Conservation (phyloP, 1,140 invertebrate species). For the Brachionus calyciflorus region DNA sequence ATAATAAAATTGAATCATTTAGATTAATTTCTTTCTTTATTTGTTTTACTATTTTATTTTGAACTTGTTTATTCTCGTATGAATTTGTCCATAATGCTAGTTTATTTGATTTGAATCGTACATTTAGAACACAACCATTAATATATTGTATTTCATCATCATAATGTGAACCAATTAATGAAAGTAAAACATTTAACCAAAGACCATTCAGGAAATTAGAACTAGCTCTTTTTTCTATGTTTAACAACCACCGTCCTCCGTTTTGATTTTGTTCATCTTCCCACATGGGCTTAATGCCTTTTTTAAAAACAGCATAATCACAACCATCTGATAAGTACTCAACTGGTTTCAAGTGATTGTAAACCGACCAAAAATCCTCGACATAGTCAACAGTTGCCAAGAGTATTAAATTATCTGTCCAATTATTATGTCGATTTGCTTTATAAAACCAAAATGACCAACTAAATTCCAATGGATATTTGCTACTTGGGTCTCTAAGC, state of each 20-base stretch:
- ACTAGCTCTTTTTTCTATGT: not conserved
- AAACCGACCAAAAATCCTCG: not conserved
- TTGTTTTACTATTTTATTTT: slow-evolving; percentile 23
- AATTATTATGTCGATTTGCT: not conserved
- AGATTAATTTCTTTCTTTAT: slow-evolving; percentile 24
- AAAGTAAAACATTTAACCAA: not conserved
- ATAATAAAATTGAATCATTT: not conserved
- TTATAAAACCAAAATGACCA: slow-evolving; percentile 39
- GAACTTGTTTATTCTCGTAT: not conserved
- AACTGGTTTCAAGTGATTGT: not conserved
- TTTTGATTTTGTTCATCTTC: slow-evolving; percentile 14
- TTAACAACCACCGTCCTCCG: slow-evolving; percentile 6
- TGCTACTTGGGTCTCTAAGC: not conserved
- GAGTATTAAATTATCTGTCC: not conserved
- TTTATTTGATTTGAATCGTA: slow-evolving; percentile 3
- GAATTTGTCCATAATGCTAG: slow-evolving; percentile 20
- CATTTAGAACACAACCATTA: not conserved
- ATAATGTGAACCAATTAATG: not conserved
- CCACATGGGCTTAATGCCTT: slow-evolving; percentile 12
- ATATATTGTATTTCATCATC: slow-evolving; percentile 13
- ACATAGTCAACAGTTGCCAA: not conserved
- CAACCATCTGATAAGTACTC: slow-evolving; percentile 19
- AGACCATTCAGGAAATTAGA: not conserved
- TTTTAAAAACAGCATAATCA: slow-evolving; percentile 40
- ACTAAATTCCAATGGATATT: not conserved